Evolutionary conservation across 2,888 invertebrate species (phyloP).

Genomic region (Nowickia ferox): DNA sequence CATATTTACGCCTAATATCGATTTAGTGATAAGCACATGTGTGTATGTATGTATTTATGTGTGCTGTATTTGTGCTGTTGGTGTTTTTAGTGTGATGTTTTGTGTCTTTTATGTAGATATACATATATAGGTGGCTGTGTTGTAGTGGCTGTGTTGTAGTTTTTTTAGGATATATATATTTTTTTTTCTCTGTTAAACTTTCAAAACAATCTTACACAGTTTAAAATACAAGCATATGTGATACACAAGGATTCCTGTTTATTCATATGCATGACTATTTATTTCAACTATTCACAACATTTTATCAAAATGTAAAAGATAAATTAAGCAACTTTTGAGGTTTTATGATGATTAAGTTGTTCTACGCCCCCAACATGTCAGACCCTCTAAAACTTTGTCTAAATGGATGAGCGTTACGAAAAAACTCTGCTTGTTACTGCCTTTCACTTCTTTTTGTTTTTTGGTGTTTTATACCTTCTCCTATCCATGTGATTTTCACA

Average conservation of each 20-base stretch:
- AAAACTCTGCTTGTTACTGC: neutral
- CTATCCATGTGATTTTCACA: neutral
- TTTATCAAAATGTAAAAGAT: slow-evolving; percentile 12
- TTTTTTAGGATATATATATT: too few species aligned
- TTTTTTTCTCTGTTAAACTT: too few species aligned
- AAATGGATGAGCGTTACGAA: neutral
- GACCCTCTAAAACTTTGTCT: neutral
- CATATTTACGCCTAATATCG: too few species aligned
- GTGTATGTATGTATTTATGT: too few species aligned
- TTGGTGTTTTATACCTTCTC: neutral
- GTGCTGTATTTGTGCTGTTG: too few species aligned
- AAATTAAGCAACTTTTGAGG: slow-evolving; percentile 39
- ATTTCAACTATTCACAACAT: neutral
- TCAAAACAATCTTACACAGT: too few species aligned
- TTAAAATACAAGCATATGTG: too few species aligned
- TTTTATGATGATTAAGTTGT: slow-evolving; percentile 45
- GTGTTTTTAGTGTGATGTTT: too few species aligned
- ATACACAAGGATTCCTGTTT: neutral
- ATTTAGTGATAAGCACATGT: too few species aligned
- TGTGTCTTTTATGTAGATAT: too few species aligned
- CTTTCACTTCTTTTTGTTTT: neutral
- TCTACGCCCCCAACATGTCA: neutral
- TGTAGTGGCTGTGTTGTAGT: too few species aligned
- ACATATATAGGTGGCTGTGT: too few species aligned
- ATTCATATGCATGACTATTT: neutral